phyloP scores from a whole-genome alignment of 1,140 invertebrate genomes.

The Anastrepha obliqua region DNA sequence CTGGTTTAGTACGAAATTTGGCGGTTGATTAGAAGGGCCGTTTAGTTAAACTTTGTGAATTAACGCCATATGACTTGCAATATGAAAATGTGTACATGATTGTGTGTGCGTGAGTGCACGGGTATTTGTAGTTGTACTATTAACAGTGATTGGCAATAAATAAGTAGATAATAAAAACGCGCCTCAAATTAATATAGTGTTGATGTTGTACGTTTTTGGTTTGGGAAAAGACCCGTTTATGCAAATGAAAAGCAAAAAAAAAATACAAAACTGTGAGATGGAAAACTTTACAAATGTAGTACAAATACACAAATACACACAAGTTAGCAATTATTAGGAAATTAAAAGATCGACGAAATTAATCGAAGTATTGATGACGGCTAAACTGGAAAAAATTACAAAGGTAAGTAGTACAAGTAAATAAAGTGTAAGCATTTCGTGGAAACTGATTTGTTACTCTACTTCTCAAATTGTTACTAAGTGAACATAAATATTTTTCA shows the following conservation, averaged over 20 bases:
- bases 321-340: too few relatives aligned
- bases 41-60: not conserved
- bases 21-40: conserved; percentile 7
- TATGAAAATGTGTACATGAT: not conserved
- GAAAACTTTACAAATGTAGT: too few relatives aligned
- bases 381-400: not conserved
- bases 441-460: too few relatives aligned
- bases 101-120: not conserved
- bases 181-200: not conserved
- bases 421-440: too few relatives aligned
- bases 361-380: too few relatives aligned
- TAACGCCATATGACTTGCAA: not conserved
- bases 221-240: not conserved
- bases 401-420: not conserved
- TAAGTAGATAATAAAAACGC: not conserved
- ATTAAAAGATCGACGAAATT: too few relatives aligned
- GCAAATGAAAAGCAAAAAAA: not conserved
- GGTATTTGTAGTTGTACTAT: not conserved
- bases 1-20: conserved; percentile 49
- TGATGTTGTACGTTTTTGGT: not conserved
- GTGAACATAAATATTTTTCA: too few relatives aligned
- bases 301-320: too few relatives aligned
- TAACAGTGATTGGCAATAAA: not conserved
- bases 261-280: not conserved
- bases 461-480: too few relatives aligned